Evolutionary conservation across 2,888 invertebrate species (phyloP), one percentile per base, ranked within the genome.

Genomic region (Zaprionus obscuricornis): DNA sequence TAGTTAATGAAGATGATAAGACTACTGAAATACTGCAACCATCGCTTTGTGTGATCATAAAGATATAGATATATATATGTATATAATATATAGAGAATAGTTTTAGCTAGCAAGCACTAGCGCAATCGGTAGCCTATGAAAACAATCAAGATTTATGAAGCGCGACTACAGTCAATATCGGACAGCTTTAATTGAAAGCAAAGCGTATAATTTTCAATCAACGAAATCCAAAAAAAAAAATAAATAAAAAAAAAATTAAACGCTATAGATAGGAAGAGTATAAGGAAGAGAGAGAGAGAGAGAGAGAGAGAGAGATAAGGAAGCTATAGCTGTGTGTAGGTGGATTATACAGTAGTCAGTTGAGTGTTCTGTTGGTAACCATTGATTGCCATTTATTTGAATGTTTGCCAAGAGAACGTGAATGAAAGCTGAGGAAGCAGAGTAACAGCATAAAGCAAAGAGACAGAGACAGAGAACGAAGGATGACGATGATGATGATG

Each of bases 121-220:
- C 7, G 10, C 18, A n/a, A 4, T 26, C 54, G 56, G 74, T 75
- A 82, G 82, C 74, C 55, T 57, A 74, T 56, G 62, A 70, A 74
- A 78, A 66, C 60, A 74, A 66, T 45, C 34, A 84, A 74, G 74
- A 78, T 78, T 78, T 78, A 78, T 71, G 78, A 66, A n/a, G n/a
- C n/a, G 55, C 58, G 18, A 26, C 47, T 42, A 42, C 31, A 31
- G n/a, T n/a, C n/a, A 66, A 58, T 78, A 78, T 67, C 70, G 40
- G 78, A 82, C 78, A 67, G 65, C 67, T 78, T 78, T 84, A 78
- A 78, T 78, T 78, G 85, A 81, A 78, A 76, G 70, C 85, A 78
- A 84, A 83, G 68, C 76, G 83, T 63, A 83, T 75, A 64, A 83
- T 77, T 83, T 83, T 75, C 77, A 83, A 69, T 77, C 77, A 77